Base-by-base conservation (phyloP, 2,113 vertebrate species). In the Mesocricetus auratus region DNA sequence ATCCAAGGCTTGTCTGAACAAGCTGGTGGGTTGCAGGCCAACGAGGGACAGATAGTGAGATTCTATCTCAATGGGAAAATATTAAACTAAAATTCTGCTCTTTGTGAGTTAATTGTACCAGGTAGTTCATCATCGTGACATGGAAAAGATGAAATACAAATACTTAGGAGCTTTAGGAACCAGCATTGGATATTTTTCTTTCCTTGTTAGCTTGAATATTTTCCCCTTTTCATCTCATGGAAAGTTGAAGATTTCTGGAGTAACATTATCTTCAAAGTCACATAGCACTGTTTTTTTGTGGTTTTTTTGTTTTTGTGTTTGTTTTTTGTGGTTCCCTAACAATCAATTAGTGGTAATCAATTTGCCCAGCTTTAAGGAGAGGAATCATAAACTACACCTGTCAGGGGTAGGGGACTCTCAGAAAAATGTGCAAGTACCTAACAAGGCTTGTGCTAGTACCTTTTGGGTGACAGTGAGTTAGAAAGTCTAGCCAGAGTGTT, bases 341-440 rank as follows among this genome's bases (percentile, higher is more conserved):
- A 21, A 47, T 88, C 58, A 68, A 73, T 60, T n/a, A 53, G n/a
- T 68, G 58, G n/a, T 11, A 42, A 71, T 71, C 69, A 71, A 1
- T 89, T 88, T 45, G 60, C 93, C 9, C 62, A 78, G 33, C 78
- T 29, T 82, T 62, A 50, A 62, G 16, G 6, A 88, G 2, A 42
- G 9, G 11, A 73, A 47, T 66, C 19, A 74, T 31, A 64, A 68
- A 78, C 0, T 8, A 33, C 3, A 75, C 36, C 21, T 86, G 11
- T 74, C 56, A 62, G 31, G 7, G 9, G 31, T 13, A 60, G 7
- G 15, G 74, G 22, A 68, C 36, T n/a, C 26, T 93, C 71, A n/a
- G 29, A 91, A 71, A 71, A 82, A 86, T 39, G 69, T 92, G 33
- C 10, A 71, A 39, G 83, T 8, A 69, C 89, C 33, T 71, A 75